Conservation (phyloP, 2,113 vertebrate species). For the Recurvirostra avosetta region DNA sequence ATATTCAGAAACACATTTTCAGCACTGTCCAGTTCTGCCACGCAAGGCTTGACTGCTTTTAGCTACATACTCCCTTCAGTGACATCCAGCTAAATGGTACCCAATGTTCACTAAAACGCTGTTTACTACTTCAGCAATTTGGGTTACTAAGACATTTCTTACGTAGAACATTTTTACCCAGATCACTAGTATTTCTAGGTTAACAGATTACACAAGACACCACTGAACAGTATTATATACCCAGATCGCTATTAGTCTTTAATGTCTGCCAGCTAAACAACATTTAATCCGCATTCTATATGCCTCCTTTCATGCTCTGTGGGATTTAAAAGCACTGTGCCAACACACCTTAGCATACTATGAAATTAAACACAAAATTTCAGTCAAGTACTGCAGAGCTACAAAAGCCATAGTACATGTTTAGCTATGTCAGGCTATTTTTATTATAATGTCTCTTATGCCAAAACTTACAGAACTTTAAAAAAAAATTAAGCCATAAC, state of each 20-base stretch:
- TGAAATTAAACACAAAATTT: background rate
- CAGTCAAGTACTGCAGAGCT: background rate
- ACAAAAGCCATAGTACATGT: background rate
- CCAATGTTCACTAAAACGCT: background rate
- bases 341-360: background rate
- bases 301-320: background rate
- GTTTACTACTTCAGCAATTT: background rate
- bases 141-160: background rate
- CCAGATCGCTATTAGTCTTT: background rate
- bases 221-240: background rate
- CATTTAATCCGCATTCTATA: background rate
- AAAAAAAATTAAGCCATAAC: constrained; percentile 6
- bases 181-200: background rate
- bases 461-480: background rate
- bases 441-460: background rate
- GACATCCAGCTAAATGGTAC: background rate
- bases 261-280: background rate
- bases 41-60: background rate
- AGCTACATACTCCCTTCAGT: background rate
- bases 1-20: background rate
- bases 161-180: background rate
- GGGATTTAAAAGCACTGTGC: background rate
- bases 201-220: background rate
- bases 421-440: constrained; percentile 13
- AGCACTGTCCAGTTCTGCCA: background rate